A percentile compares a stretch with the other conserved stretches of the same genome.
Conservation (phyloP, 2,888 invertebrate species). For the Melieria crassipennis region DNA sequence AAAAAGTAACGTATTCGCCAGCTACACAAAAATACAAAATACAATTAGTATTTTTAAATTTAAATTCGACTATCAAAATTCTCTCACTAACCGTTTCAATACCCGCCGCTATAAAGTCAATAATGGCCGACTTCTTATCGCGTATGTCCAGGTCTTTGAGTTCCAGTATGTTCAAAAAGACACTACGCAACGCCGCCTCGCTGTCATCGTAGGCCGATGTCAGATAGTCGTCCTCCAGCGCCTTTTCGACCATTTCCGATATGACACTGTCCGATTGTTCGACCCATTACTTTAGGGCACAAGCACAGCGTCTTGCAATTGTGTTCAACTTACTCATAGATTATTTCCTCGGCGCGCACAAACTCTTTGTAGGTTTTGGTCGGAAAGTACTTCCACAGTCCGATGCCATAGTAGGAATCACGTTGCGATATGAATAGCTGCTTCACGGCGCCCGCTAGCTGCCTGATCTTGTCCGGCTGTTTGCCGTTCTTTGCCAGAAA, state of each 20-base stretch:
- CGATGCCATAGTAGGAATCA: conserved; percentile 81
- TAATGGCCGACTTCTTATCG: conserved; percentile 85
- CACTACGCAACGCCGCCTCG: conserved; percentile 73
- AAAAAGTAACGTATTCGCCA: conserved; percentile 84
- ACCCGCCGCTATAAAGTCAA: conserved; percentile 88
- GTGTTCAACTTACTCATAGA: conserved; percentile 75
- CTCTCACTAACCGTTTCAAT: conserved; percentile 77
- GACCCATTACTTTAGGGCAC: too few relatives aligned
- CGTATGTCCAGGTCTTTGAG: conserved; percentile 78
- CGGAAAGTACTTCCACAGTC: conserved; percentile 82
- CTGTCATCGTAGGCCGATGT: conserved; percentile 68
- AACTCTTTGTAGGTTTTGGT: conserved; percentile 78
- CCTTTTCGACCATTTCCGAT: conserved; percentile 79
- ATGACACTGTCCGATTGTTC: conserved; percentile 71
- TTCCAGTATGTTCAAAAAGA: conserved; percentile 79
- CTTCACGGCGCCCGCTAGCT: conserved; percentile 78
- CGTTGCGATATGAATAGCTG: conserved; percentile 80
- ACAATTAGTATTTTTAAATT: neutral
- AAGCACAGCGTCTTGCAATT: neutral
- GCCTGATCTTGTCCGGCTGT: conserved; percentile 70
- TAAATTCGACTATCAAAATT: too few relatives aligned
- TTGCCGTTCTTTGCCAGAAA: conserved; percentile 70
- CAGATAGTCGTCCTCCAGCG: conserved; percentile 69
- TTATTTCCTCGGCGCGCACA: conserved; percentile 78
- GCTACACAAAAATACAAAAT: conserved; percentile 65